Percentiles rank a stretch among this genome's conserved stretches.
These are phyloP conservation scores for Drosophila fungiperda DNA, from an alignment of 2,888 invertebrate species.

Conservation along the genomic window DNA sequence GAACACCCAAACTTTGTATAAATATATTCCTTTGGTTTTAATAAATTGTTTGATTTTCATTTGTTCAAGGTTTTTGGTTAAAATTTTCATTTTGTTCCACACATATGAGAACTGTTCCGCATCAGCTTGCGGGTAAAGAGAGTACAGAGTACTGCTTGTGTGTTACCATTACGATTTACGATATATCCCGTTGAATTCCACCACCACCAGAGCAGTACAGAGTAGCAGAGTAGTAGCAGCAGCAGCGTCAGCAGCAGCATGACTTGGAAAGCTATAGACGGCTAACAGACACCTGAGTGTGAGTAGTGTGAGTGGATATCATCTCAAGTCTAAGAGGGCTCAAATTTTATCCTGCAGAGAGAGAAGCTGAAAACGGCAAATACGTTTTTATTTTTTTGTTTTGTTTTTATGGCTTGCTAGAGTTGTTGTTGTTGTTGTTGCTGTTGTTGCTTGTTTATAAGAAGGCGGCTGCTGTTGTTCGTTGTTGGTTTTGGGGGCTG, in stretches of 20 bases:
- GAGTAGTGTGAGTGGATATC: constrained; percentile 64
- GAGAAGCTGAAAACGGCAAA: constrained; percentile 85
- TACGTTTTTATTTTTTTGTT: constrained; percentile 80
- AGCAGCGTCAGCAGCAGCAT: constrained; percentile 55
- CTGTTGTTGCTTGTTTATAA: constrained; percentile 50
- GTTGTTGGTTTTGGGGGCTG: constrained; percentile 7
- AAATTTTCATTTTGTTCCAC: constrained; percentile 45
- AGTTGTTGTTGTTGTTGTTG: constrained; percentile 22
- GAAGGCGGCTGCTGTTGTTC: constrained; percentile 49
- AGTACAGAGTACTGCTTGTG: constrained; percentile 62
- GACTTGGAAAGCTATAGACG: constrained; percentile 63
- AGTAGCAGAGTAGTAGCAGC: constrained; percentile 60
- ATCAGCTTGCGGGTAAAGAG: constrained; percentile 38
- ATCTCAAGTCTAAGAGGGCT: constrained; percentile 68
- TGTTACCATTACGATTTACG: constrained; percentile 72
- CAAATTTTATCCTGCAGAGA: constrained; percentile 82
- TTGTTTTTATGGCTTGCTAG: constrained; percentile 56
- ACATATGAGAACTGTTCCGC: constrained; percentile 43
- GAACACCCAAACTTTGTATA: constrained; percentile 82
- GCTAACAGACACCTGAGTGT: constrained; percentile 66
- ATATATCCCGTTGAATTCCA: constrained; percentile 52
- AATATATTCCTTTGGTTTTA: constrained; percentile 83
- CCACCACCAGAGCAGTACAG: constrained; percentile 59
- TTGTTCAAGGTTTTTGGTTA: constrained; percentile 39
- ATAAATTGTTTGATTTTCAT: constrained; percentile 26